Percentiles rank a stretch among this genome's conserved stretches.
Evolutionary conservation across 2,113 vertebrate genomes (phyloP).

Genomic region (Labeo rohita): DNA sequence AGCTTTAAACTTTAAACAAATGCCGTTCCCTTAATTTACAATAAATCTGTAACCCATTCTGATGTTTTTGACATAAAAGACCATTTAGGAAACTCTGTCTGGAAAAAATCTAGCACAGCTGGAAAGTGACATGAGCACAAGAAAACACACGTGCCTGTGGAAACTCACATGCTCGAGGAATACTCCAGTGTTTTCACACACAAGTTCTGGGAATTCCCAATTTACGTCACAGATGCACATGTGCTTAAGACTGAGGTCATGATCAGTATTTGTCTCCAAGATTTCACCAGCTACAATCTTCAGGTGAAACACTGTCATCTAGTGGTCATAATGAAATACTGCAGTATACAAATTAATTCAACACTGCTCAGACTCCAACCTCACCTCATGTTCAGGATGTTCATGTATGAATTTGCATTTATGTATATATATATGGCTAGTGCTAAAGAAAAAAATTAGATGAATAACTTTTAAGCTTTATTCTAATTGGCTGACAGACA

Average conservation of each 20-base stretch:
- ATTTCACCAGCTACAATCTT: background rate
- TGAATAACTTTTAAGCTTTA: no score
- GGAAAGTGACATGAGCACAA: background rate
- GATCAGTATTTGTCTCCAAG: background rate
- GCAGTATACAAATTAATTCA: background rate
- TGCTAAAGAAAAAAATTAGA: no score
- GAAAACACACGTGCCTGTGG: background rate
- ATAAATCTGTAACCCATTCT: background rate
- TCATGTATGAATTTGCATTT: background rate
- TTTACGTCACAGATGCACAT: background rate
- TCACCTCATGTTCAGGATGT: background rate
- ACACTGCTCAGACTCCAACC: background rate
- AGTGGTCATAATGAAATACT: slow-evolving; percentile 12
- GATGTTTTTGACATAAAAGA: background rate
- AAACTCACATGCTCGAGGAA: background rate
- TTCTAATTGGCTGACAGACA: no score
- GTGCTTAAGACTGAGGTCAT: background rate
- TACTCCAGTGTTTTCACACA: background rate
- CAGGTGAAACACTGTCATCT: slow-evolving; percentile 24
- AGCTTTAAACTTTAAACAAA: background rate
- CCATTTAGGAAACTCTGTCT: background rate
- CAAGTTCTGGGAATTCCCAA: background rate
- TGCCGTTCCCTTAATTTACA: background rate
- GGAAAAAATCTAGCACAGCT: background rate
- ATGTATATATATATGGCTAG: no score